Evolutionary conservation across 2,113 vertebrate genomes (phyloP).

Genomic region (Nycticryphes semicollaris): DNA sequence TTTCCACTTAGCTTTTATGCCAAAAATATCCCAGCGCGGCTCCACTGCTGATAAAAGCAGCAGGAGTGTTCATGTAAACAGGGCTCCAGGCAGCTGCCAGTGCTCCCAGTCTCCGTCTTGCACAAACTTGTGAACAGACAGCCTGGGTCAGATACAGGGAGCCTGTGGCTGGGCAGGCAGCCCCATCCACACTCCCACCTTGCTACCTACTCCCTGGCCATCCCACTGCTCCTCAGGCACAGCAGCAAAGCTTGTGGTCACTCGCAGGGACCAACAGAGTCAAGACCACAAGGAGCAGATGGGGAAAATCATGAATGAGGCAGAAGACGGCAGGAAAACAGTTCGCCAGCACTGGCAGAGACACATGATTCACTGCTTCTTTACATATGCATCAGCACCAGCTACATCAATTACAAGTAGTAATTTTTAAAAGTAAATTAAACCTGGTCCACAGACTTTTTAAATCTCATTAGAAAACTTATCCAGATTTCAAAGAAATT

Average conservation of each 20-base stretch:
- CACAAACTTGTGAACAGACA: not conserved
- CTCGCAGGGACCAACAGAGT: not conserved
- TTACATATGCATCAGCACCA: not conserved
- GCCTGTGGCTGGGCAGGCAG: not conserved
- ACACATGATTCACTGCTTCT: not conserved
- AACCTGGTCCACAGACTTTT: not conserved
- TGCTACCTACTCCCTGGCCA: fast-evolving
- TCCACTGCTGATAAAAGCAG: not conserved
- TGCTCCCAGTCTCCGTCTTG: not conserved
- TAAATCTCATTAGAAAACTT: not conserved
- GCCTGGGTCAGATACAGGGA: not conserved
- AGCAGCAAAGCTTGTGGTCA: not conserved
- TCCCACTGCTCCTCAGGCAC: not conserved
- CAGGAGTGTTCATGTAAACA: not conserved
- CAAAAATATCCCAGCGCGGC: slow-evolving; percentile 27
- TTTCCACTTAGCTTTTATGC: slow-evolving; percentile 38
- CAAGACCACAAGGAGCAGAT: not conserved
- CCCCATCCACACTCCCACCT: not conserved
- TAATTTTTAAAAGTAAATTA: not conserved
- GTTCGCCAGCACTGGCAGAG: not conserved
- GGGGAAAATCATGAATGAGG: not conserved
- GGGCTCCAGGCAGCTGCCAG: not conserved
- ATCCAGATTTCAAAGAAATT: not conserved
- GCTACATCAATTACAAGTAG: not conserved
- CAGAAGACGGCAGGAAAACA: not conserved